Evolutionary conservation across 2,113 vertebrate genomes (phyloP).

Genomic region (Macrotis lagotis): DNA sequence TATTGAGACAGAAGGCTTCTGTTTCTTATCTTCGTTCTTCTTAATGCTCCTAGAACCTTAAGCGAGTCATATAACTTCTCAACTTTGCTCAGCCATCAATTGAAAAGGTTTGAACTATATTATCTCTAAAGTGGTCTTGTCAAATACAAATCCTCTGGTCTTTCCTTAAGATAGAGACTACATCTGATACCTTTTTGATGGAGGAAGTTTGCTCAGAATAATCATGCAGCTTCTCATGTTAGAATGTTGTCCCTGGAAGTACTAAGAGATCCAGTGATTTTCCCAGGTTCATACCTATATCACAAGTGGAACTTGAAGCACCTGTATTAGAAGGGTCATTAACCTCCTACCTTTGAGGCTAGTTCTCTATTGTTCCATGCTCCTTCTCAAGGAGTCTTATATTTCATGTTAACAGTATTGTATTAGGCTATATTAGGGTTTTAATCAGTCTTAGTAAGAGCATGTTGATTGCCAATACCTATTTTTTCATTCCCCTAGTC

Average conservation of each 20-base stretch:
- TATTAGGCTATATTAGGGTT: conserved; percentile 26
- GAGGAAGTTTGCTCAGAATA: not conserved
- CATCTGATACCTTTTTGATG: not conserved
- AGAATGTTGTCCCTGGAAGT: not conserved
- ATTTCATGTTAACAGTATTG: conserved; percentile 21
- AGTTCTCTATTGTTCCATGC: not conserved
- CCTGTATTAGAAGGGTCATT: not conserved
- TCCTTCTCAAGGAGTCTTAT: not conserved
- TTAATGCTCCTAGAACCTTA: not conserved
- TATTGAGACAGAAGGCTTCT: not conserved
- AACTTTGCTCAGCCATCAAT: not conserved
- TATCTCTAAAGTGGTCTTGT: not conserved
- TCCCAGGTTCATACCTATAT: not conserved
- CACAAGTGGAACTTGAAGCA: not conserved
- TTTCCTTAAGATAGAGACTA: not conserved
- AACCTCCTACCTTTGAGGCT: not conserved
- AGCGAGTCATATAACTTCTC: not conserved
- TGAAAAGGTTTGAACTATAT: not conserved
- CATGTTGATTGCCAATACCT: not conserved
- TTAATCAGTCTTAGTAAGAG: conserved; percentile 40
- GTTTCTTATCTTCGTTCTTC: not conserved
- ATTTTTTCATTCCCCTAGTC: conserved; percentile 14
- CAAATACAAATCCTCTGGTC: not conserved
- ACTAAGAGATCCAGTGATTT: not conserved
- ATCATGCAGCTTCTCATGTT: not conserved